phyloP scores from a whole-genome alignment of 2,113 vertebrate species.

The Ploceus nigricollis region DNA sequence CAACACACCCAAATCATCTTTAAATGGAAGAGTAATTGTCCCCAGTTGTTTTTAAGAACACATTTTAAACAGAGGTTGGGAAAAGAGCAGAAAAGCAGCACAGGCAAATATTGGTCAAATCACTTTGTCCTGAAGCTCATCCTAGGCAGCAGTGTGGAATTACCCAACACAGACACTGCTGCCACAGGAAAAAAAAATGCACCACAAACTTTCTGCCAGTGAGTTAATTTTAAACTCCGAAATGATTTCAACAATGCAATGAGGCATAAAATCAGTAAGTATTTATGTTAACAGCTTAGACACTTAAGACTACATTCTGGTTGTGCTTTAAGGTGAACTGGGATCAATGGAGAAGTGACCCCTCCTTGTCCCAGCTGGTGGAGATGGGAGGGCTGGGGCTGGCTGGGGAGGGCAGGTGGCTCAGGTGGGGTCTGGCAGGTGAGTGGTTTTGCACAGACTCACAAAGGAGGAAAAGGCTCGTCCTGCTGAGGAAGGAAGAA shows the following conservation, averaged over 20 bases:
- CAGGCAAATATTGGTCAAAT: neutral
- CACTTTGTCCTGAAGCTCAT: neutral
- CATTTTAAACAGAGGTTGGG: neutral
- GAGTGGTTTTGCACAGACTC: neutral
- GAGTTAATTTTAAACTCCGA: neutral
- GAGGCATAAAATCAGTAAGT: neutral
- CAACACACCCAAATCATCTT: neutral
- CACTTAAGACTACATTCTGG: fast-evolving
- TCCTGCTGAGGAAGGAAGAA: neutral
- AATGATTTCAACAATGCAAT: neutral
- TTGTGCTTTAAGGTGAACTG: neutral
- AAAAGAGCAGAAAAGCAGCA: neutral
- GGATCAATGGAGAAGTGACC: neutral
- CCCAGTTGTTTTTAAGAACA: neutral
- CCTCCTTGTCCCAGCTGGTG: neutral
- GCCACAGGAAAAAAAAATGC: neutral
- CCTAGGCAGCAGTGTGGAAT: neutral
- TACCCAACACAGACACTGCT: neutral
- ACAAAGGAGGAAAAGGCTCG: neutral
- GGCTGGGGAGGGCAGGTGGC: neutral
- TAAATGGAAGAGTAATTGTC: neutral
- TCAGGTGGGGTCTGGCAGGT: neutral
- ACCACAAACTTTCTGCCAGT: neutral
- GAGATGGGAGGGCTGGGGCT: neutral
- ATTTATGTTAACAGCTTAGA: neutral